These are phyloP conservation scores for Brachionus koreanus DNA, from an alignment of 1,140 invertebrate genomes.

Conservation along the genomic window DNA sequence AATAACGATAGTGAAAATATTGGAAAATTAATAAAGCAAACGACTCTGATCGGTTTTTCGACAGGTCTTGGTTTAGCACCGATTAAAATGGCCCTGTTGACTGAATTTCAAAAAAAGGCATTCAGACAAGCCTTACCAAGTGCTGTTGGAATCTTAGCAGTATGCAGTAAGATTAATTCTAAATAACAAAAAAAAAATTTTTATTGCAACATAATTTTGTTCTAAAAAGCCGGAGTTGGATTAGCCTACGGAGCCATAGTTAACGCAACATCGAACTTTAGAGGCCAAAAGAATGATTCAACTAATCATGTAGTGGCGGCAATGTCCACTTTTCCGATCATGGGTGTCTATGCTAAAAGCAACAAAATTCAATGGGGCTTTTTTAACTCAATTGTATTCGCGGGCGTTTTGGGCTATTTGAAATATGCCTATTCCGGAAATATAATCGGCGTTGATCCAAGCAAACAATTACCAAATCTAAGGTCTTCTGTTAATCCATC, in stretches of 20 bases:
- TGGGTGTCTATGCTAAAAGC: slow-evolving; percentile 12
- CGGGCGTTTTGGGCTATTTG: not conserved
- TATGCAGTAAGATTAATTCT: not conserved
- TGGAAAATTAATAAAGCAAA: slow-evolving; percentile 19
- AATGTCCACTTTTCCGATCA: not conserved
- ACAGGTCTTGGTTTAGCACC: slow-evolving; percentile 1
- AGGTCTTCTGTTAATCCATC: not conserved
- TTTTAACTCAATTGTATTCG: not conserved
- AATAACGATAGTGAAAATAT: slow-evolving; percentile 38
- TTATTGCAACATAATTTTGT: not conserved
- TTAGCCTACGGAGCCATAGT: slow-evolving; percentile 25
- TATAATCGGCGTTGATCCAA: not conserved
- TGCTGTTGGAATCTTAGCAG: not conserved
- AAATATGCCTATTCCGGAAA: slow-evolving; percentile 23
- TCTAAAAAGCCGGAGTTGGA: slow-evolving; percentile 16
- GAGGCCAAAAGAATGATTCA: slow-evolving; percentile 17
- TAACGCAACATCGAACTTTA: slow-evolving; percentile 30
- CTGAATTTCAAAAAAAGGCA: not conserved
- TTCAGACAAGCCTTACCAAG: not conserved
- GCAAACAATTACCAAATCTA: not conserved
- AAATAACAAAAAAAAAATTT: not conserved
- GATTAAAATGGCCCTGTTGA: not conserved
- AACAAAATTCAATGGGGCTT: slow-evolving; percentile 16
- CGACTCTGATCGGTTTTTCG: not conserved
- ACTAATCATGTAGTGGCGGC: not conserved